These are phyloP conservation scores for Caranx ignobilis DNA, from an alignment of 2,113 vertebrate species.

Conservation along the genomic window DNA sequence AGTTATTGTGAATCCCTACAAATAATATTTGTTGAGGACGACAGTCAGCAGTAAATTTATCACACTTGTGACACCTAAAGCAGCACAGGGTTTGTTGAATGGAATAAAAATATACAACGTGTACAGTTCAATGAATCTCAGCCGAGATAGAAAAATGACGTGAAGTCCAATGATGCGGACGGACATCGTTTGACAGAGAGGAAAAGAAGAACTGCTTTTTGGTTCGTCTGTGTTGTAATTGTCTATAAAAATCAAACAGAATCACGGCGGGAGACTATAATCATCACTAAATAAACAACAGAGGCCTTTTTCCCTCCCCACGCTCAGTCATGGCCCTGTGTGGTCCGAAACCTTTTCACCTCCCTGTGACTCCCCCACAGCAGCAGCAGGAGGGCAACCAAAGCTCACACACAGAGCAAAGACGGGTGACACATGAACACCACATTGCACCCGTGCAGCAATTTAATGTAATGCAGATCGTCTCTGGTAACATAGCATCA, in stretches of 20 bases:
- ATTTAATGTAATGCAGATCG: not conserved
- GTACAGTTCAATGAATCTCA: no score
- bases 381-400: slow-evolving; percentile 10
- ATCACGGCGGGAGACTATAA: not conserved
- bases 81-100: no score
- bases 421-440: slow-evolving; percentile 1
- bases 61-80: no score
- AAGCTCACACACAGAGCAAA: not conserved
- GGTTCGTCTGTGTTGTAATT: no score
- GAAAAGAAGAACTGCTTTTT: not conserved
- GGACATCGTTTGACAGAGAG: not conserved
- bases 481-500: not conserved
- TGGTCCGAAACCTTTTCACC: slow-evolving; percentile 15
- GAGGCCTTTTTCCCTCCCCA: slow-evolving; percentile 16
- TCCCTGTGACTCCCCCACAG: slow-evolving; percentile 27
- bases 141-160: not conserved
- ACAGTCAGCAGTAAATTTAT: no score
- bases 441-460: not conserved
- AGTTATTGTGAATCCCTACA: no score
- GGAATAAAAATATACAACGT: no score
- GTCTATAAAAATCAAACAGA: no score
- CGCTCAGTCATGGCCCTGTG: not conserved
- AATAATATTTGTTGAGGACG: no score
- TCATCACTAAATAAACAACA: slow-evolving; percentile 1
- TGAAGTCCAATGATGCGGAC: not conserved